Base-by-base conservation (phyloP, 2,888 invertebrate genomes). In the Nebria brevicollis region DNA sequence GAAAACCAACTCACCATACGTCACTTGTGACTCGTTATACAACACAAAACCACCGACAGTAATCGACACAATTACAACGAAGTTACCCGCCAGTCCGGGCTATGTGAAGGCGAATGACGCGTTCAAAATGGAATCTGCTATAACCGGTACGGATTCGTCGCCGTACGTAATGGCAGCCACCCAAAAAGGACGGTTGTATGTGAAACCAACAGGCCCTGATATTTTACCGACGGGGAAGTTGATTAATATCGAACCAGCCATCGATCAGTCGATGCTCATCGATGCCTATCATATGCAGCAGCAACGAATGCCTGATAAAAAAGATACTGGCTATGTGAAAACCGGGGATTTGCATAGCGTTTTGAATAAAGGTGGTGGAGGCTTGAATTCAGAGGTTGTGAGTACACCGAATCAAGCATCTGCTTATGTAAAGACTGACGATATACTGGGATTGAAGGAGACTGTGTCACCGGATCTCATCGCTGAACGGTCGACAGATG, bases 91-190 rank as follows among this genome's bases (percentile, higher is more conserved):
- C 77, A 64, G 64, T 85, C 82, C 85, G 26, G 84, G 86, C 0
- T 86, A 86, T 75, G 85, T 86, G 7, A 82, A 86, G 78, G 85
- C 85, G 7, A 86, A 85, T 13, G 86, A 86, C 54, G 81, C 85
- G 68, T 83, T 0, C 66, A 82, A 66, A 83, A 81, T 74, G 54
- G 75, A 34, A 34, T 34, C 34, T 2, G 34, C 34, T 34, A 34
- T 4, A 34, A 2, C 34, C 1, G 34, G 34, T 5, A 34, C 34
- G 34, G 34, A 34, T 34, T 66, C 76, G 26, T 41, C 66, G 4
- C 20, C 77, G 10, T 81, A 81, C 42, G 81, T 81, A 54, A 77
- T 72, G 77, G 80, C 77, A 3, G 74, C 74, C n/a, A 72, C 68
- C 41, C 13, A 42, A 15, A 72, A 64, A 13, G 25, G 72, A 41